Evolutionary conservation across 2,797 vertebrate species (phyloP), one percentile per base, ranked within the genome.

Genomic region (Psittacula derbiana): DNA sequence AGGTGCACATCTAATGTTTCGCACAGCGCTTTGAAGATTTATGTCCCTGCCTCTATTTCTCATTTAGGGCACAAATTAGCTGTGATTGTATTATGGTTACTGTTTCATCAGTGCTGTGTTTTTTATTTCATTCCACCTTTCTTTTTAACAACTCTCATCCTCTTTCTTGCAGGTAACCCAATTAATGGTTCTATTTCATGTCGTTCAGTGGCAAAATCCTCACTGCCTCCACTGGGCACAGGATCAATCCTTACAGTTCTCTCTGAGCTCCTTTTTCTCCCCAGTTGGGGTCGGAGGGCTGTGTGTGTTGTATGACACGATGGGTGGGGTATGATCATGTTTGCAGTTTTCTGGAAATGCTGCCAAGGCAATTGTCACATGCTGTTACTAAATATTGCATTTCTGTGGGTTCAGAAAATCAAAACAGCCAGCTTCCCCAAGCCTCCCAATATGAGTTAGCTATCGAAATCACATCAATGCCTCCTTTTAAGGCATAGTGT

Each of bases 51-150:
- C 40, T 91, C 64, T 75, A 24, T 76, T 79, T 78, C 73, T 93
- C 41, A 80, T 55, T 88, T 60, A 88, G 78, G 40, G 93, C 86
- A 88, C 82, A 90, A 83, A 88, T 95, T 84, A 83, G 40, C 44
- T 19, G 19, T 30, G 57, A 53, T 83, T 53, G 12, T 41, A 16
- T 80, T 79, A 91, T n/a, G 36, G 62, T 61, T 90, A 46, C 65
- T 65, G 72, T 74, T 88, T 74, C 24, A 75, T 47, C 41, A 49
- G 25, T 52, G 55, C 31, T 80, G 60, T 47, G 12, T 0, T 78
- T 84, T 84, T 85, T 65, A 86, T 88, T 88, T 83, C 21, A 78
- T 52, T 52, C 30, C 12, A 40, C 72, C 43, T 80, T 91, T 83
- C 65, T 75, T 90, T 88, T 91, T 80, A 92, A 90, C 40, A 75